Evolutionary conservation across 2,113 vertebrate species (phyloP).

Genomic region (Eira barbara): DNA sequence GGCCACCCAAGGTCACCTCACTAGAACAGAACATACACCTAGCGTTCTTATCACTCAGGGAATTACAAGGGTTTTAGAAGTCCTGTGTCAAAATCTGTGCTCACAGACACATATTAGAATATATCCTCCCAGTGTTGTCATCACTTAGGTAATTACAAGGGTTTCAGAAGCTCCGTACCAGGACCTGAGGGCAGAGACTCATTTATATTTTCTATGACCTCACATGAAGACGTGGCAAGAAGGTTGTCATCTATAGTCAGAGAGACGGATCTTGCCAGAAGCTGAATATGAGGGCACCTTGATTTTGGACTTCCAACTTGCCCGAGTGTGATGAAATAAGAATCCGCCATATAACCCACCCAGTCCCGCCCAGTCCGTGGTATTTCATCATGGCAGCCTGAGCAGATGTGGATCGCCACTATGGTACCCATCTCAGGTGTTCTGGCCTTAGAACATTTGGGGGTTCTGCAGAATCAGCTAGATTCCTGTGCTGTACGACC

Average conservation of each 20-base stretch:
- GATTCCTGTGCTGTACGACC: not conserved
- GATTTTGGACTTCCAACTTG: not conserved
- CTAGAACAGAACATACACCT: not conserved
- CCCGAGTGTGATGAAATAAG: not conserved
- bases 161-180: not conserved
- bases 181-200: not conserved
- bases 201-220: not conserved
- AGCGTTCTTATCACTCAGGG: not conserved
- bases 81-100: not conserved
- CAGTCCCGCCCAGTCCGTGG: too few relatives aligned
- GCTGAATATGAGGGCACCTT: not conserved
- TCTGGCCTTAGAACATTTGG: not conserved
- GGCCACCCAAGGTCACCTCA: not conserved
- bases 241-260: not conserved
- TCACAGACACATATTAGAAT: not conserved
- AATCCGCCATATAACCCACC: not conserved
- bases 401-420: not conserved
- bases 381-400: not conserved
- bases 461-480: not conserved
- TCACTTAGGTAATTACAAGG: not conserved
- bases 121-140: not conserved
- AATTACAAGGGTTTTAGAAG: not conserved
- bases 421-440: not conserved
- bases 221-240: not conserved
- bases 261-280: not conserved